These are phyloP conservation scores for Lithophane socia DNA, from an alignment of 2,888 invertebrate genomes.

Conservation along the genomic window DNA sequence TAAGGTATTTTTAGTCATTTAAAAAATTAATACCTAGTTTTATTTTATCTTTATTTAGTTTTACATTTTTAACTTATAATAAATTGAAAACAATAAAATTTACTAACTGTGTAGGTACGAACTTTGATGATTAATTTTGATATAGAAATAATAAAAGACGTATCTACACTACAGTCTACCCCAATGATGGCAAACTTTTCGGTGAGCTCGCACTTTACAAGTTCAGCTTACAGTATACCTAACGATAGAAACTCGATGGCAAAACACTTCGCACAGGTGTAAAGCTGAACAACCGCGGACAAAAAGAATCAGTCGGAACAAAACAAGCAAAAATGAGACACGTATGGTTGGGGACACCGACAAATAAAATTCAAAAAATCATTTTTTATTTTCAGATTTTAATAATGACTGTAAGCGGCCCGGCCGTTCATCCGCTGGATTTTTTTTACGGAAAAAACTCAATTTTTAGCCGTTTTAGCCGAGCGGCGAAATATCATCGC, in stretches of 20 bases:
- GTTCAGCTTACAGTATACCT: not conserved
- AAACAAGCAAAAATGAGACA: conserved; percentile 11
- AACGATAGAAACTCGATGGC: conserved; percentile 45
- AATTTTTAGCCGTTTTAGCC: conserved; percentile 81
- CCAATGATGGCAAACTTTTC: not conserved
- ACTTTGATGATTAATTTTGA: not conserved
- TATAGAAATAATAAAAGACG: not conserved
- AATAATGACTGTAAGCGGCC: conserved; percentile 57
- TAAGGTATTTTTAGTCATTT: not conserved
- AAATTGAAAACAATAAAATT: not conserved
- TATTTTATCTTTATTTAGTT: not conserved
- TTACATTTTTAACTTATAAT: not conserved
- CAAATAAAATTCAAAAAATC: conserved; percentile 28
- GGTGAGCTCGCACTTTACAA: not conserved
- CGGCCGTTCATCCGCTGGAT: conserved; percentile 41
- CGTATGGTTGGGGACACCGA: conserved; percentile 16
- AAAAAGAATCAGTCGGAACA: conserved; percentile 11
- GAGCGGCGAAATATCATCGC: conserved; percentile 83
- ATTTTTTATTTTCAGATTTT: conserved; percentile 50
- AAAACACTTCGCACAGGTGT: conserved; percentile 6
- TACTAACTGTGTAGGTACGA: not conserved
- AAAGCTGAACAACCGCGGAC: not conserved
- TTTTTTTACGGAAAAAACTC: conserved; percentile 81
- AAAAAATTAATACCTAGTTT: not conserved
- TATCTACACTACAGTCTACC: not conserved